Base-by-base conservation (phyloP, 2,113 vertebrate genomes). In the Cnemophilus loriae region DNA sequence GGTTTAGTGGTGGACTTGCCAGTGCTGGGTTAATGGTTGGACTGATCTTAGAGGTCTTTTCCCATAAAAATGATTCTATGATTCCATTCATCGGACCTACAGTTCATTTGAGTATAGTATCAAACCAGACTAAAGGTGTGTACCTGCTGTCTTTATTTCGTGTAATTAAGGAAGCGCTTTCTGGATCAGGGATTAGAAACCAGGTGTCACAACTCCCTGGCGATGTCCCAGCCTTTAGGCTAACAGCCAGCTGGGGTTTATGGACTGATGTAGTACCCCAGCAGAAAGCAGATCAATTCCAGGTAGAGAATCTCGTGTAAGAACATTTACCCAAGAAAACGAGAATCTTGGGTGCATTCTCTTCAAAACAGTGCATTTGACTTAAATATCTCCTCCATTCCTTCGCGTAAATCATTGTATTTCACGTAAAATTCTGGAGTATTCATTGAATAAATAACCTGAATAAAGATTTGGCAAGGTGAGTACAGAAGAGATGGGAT, bases 211-310 rank as follows among this genome's bases (percentile, higher is more conserved):
- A 74, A 18, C 12, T 65, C 24, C 65, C 16, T 49, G 32, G 42
- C 1, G 0, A 21, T 26, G 17, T n/a, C 39, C 26, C 39, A 68
- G 10, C 16, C 32, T 2, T 1, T 13, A 49, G 14, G 8, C 7
- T 84, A 47, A 28, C 33, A 77, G 9, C 9, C 14, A 71, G 9
- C 4, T 11, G 4, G 5, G 12, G 50, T 2, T 47, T 55, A 33
- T 0, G 1, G 35, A 55, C 30, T 23, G 8, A 35, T 26, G 37
- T 14, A 63, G 8, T 16, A 63, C 7, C 2, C 27, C 42, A 22
- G 12, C 15, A 37, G n/a, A 75, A 83, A 59, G 20, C 11, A 57
- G 57, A 64, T 9, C 35, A 19, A 1, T 37, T 90, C n/a, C 52
- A 79, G 33, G 33, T 3, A 57, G 42, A 92, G 15, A 53, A 11